Conservation (phyloP, 2,888 invertebrate species). For the Isoperla grammatica region DNA sequence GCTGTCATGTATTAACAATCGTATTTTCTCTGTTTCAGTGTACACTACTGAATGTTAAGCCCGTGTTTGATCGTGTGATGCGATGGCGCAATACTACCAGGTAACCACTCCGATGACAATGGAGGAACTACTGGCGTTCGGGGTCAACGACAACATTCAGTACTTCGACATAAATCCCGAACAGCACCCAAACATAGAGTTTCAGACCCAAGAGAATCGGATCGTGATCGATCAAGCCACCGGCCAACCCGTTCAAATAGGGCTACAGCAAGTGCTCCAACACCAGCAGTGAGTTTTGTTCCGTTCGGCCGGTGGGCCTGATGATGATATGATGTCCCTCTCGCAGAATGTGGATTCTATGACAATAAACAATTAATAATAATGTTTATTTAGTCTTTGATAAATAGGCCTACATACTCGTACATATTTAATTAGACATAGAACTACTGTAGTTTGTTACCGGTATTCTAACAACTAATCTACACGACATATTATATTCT, state of each 20-base stretch:
- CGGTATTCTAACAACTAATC: too few species aligned
- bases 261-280: neutral
- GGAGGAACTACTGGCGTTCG: neutral
- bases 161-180: neutral
- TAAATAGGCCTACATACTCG: too few species aligned
- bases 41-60: neutral
- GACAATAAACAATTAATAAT: too few species aligned
- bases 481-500: too few species aligned
- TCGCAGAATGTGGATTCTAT: too few species aligned
- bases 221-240: neutral
- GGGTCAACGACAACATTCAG: neutral
- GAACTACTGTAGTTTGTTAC: too few species aligned
- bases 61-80: neutral
- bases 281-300: neutral
- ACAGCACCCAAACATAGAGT: constrained; percentile 1
- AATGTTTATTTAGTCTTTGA: too few species aligned
- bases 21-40: neutral
- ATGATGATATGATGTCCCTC: too few species aligned
- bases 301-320: too few species aligned
- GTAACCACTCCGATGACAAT: neutral
- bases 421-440: too few species aligned
- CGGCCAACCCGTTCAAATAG: neutral
- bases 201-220: neutral
- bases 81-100: constrained; percentile 2
- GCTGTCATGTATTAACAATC: neutral